Evolutionary conservation across 2,797 vertebrate genomes (phyloP).

Genomic region (Cyprinella venusta): DNA sequence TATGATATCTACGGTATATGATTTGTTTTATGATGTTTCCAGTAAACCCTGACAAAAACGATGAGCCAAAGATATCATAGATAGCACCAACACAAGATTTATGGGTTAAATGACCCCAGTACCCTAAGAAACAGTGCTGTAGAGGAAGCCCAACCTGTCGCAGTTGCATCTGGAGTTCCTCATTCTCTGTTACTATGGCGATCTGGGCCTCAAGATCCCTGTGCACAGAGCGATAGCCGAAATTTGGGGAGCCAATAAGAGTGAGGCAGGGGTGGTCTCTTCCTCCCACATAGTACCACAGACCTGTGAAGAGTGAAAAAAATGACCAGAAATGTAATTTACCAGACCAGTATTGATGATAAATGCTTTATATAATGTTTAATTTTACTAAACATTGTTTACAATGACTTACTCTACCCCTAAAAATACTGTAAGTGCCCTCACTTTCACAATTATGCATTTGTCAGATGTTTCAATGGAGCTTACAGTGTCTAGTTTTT

Average conservation of each 20-base stretch:
- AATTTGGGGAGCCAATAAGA: conserved; percentile 97
- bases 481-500: not conserved
- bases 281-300: conserved; percentile 94
- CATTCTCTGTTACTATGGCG: conserved; percentile 92
- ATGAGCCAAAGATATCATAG: not conserved
- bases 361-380: not conserved
- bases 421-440: not conserved
- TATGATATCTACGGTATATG: not conserved
- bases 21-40: not conserved
- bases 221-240: conserved; percentile 96
- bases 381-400: not conserved
- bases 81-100: not conserved
- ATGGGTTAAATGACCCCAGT: no score
- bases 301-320: conserved; percentile 78
- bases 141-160: conserved; percentile 81
- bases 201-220: conserved; percentile 97
- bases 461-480: not conserved
- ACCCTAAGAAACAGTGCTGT: not conserved
- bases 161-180: conserved; percentile 87
- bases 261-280: conserved; percentile 91
- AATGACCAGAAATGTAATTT: not conserved
- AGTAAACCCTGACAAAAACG: not conserved
- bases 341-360: not conserved
- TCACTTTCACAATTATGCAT: not conserved
- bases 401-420: not conserved